Evolutionary conservation across 2,888 invertebrate species (phyloP).

Genomic region (Nomada hirtipes): DNA sequence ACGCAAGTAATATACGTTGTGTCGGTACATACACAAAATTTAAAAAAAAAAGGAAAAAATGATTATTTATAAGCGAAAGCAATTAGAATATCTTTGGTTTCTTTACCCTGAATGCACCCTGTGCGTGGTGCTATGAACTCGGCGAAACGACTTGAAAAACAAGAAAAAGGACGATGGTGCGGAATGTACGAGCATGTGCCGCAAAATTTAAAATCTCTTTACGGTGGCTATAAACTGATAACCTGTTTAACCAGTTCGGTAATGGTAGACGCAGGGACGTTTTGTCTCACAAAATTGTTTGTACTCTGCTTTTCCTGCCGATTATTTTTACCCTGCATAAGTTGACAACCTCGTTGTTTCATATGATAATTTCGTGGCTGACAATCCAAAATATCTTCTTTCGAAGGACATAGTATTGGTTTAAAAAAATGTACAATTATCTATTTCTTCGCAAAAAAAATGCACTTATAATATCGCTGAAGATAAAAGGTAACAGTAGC

Average conservation of each 20-base stretch:
- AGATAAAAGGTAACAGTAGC: too few species aligned
- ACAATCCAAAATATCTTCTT: not conserved
- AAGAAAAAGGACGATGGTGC: slow-evolving; percentile 58
- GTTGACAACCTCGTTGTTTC: not conserved
- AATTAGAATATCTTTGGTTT: slow-evolving; percentile 39
- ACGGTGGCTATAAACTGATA: slow-evolving; percentile 81
- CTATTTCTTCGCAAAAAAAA: not conserved
- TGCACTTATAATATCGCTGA: too few species aligned
- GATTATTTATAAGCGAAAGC: not conserved
- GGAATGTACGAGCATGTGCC: slow-evolving; percentile 78
- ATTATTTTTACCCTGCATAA: slow-evolving; percentile 7
- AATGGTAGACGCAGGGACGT: slow-evolving; percentile 62
- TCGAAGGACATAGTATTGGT: not conserved
- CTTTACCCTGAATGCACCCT: slow-evolving; percentile 11
- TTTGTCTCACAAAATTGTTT: slow-evolving; percentile 58
- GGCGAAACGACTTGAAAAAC: slow-evolving; percentile 57
- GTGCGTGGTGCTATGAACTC: slow-evolving; percentile 48
- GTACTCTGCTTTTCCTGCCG: slow-evolving; percentile 53
- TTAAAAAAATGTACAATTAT: not conserved
- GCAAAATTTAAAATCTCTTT: slow-evolving; percentile 83
- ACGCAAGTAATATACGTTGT: not conserved
- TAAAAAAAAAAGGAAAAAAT: not conserved
- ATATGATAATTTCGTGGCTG: not conserved
- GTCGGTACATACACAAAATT: not conserved
- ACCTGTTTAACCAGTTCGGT: slow-evolving; percentile 82